These are phyloP conservation scores for Ennomos erosarius DNA, from an alignment of 2,888 invertebrate genomes.

Conservation along the genomic window DNA sequence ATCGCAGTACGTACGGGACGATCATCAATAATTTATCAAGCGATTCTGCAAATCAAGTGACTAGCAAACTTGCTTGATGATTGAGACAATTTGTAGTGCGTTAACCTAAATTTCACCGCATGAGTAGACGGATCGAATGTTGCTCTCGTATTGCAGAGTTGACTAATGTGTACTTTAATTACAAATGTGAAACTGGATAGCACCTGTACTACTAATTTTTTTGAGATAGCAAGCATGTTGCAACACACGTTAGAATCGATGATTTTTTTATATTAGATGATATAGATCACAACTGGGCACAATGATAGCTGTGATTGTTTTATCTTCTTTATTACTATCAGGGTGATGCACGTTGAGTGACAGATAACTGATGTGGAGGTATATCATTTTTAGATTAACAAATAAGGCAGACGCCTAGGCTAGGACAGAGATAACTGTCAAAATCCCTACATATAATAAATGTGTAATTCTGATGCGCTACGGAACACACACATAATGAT, in stretches of 20 bases:
- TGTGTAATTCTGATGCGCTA: too few species aligned
- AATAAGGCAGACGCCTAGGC: too few species aligned
- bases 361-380: neutral
- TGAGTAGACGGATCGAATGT: conserved; percentile 31
- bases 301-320: neutral
- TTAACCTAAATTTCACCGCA: conserved; percentile 45
- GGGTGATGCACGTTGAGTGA: neutral
- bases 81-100: conserved; percentile 37
- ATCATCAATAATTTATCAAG: conserved; percentile 41
- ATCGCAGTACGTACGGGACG: conserved; percentile 45
- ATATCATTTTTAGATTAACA: too few species aligned
- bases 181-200: conserved; percentile 32
- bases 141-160: conserved; percentile 29
- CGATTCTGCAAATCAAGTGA: conserved; percentile 43
- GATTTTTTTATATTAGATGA: conserved; percentile 20
- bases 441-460: too few species aligned
- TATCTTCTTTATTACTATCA: neutral
- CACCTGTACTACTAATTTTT: neutral
- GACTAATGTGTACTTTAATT: conserved; percentile 29
- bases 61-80: conserved; percentile 22
- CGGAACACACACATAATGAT: too few species aligned
- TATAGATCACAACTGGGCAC: conserved; percentile 30
- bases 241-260: conserved; percentile 9
- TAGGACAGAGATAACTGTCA: neutral
- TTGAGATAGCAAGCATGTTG: neutral